Percentiles rank a stretch among this genome's conserved stretches.
phyloP scores from a whole-genome alignment of 2,888 invertebrate species.

The Schizaphis graminum region DNA sequence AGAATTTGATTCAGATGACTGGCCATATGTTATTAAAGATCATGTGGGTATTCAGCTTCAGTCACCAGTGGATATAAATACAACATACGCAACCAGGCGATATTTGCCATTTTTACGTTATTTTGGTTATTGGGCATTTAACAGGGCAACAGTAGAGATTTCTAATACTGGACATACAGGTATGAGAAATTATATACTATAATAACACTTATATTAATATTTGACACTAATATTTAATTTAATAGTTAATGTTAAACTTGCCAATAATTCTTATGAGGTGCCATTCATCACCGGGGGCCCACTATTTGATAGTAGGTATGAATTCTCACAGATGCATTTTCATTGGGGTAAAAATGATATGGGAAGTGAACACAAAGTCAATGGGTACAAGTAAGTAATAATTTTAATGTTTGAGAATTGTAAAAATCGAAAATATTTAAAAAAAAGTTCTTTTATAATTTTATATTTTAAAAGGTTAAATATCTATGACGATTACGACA shows the following conservation, averaged over 20 bases:
- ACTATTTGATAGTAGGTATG: slow-evolving; percentile 73
- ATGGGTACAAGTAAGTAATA: slow-evolving; percentile 74
- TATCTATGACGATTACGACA: not conserved
- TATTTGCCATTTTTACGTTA: slow-evolving; percentile 46
- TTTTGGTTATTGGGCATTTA: slow-evolving; percentile 31
- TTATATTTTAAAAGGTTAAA: not conserved
- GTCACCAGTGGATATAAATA: slow-evolving; percentile 51
- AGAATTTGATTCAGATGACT: not conserved
- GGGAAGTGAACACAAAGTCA: slow-evolving; percentile 79
- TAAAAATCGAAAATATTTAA: not conserved
- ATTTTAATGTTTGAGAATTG: slow-evolving; percentile 68
- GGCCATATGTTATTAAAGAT: slow-evolving; percentile 37
- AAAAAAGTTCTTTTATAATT: not conserved
- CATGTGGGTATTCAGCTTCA: not conserved
- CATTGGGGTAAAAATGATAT: slow-evolving; percentile 78
- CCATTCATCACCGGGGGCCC: slow-evolving; percentile 66
- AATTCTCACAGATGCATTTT: slow-evolving; percentile 79
- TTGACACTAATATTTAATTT: no score
- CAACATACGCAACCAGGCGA: not conserved
- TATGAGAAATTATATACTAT: not conserved
- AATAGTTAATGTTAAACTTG: slow-evolving; percentile 15
- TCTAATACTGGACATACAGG: slow-evolving; percentile 53
- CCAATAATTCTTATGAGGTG: not conserved
- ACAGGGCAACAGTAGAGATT: slow-evolving; percentile 13
- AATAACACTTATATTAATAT: not conserved